Conservation (phyloP, 2,797 vertebrate genomes). For the Neoniphon sammara region DNA sequence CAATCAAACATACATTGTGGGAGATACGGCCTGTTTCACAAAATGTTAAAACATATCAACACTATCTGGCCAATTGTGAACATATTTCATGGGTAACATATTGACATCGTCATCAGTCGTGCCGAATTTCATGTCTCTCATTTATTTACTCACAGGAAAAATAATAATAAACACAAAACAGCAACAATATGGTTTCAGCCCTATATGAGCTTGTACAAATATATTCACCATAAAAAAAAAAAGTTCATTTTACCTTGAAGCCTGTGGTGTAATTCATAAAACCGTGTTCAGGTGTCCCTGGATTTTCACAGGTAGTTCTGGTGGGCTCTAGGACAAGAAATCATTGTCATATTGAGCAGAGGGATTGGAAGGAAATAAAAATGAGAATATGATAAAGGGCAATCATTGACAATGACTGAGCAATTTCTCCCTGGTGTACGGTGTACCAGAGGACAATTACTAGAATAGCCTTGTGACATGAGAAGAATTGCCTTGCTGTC, state of each 20-base stretch:
- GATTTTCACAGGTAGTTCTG: slow-evolving; percentile 93
- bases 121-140: no score
- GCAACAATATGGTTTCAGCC: no score
- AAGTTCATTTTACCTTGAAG: slow-evolving; percentile 88
- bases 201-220: neutral
- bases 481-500: slow-evolving; percentile 26
- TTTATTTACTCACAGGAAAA: no score
- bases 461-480: slow-evolving; percentile 32
- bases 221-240: neutral
- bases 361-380: slow-evolving; percentile 41
- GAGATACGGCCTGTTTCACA: no score
- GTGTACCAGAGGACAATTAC: slow-evolving; percentile 48
- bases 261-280: slow-evolving; percentile 95
- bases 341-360: slow-evolving; percentile 47
- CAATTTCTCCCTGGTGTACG: slow-evolving; percentile 47
- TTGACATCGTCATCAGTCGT: no score
- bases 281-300: slow-evolving; percentile 91
- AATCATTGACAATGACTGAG: slow-evolving; percentile 55
- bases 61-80: no score
- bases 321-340: slow-evolving; percentile 86
- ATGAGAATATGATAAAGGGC: slow-evolving; percentile 40
- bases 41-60: no score
- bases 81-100: no score
- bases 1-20: no score
- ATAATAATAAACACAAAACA: no score